Conservation (phyloP, 2,797 vertebrate genomes). For the Pithecia hirsuta region DNA sequence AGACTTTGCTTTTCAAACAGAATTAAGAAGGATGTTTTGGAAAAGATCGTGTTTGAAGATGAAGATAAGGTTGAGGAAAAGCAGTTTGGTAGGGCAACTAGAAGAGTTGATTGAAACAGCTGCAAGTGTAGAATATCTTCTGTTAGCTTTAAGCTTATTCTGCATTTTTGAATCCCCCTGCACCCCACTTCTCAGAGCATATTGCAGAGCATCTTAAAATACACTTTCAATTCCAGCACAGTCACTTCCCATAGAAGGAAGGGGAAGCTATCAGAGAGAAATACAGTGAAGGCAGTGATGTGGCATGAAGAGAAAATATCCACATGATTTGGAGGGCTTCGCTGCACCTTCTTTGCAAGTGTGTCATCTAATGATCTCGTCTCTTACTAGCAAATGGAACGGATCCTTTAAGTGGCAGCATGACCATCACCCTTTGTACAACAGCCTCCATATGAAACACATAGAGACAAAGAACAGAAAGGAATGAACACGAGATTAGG, state of each 20-base stretch:
- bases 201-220: no score
- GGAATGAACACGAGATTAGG: fast-evolving
- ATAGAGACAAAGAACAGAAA: not conserved
- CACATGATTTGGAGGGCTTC: not conserved
- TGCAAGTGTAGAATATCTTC: not conserved
- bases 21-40: not conserved
- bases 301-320: not conserved
- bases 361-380: not conserved
- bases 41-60: not conserved
- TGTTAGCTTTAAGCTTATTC: not conserved
- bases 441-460: not conserved
- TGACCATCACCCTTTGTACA: fast-evolving
- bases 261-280: not conserved
- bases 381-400: not conserved
- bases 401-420: not conserved
- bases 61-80: not conserved
- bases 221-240: not conserved
- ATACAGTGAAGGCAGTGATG: not conserved
- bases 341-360: not conserved
- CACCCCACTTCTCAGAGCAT: not conserved
- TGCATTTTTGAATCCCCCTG: not conserved
- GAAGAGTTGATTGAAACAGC: not conserved
- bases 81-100: not conserved
- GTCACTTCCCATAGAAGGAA: not conserved
- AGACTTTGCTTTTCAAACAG: not conserved